Conservation (phyloP, 2,888 invertebrate species). For the Drosophila mayaguana region DNA sequence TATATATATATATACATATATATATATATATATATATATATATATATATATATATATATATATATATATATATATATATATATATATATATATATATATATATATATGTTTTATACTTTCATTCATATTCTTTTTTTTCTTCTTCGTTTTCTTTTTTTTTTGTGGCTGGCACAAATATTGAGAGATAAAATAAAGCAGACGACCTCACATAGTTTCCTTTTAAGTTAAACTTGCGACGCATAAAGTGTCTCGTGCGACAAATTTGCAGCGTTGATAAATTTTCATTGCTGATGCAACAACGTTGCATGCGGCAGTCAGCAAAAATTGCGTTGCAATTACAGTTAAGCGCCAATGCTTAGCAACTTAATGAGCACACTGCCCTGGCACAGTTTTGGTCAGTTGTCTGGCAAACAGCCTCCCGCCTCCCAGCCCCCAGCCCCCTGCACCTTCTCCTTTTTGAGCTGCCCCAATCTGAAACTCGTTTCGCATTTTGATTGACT, state of each 20-base stretch:
- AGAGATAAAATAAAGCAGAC: conserved; percentile 71
- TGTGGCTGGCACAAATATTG: conserved; percentile 67
- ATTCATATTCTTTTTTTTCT: background rate
- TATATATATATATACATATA: background rate
- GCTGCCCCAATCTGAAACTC: conserved; percentile 54
- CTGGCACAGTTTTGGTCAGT: conserved; percentile 74
- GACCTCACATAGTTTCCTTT: conserved; percentile 79
- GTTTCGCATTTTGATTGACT: conserved; percentile 64
- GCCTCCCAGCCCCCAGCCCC: background rate
- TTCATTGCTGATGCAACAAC: conserved; percentile 69
- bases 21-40: too few species aligned
- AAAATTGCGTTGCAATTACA: conserved; percentile 72
- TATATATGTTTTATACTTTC: background rate
- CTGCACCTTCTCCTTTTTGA: background rate
- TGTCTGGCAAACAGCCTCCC: conserved; percentile 4
- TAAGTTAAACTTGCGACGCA: conserved; percentile 68
- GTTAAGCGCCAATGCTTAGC: conserved; percentile 54
- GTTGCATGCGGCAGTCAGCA: conserved; percentile 75
- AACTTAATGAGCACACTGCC: conserved; percentile 70
- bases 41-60: background rate
- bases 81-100: background rate
- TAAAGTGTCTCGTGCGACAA: conserved; percentile 72
- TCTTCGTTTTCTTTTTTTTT: conserved; percentile 34
- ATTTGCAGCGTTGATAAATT: conserved; percentile 66
- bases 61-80: background rate